Evolutionary conservation across 1,140 invertebrate genomes (phyloP).

Genomic region (Saccostrea cuccullata): DNA sequence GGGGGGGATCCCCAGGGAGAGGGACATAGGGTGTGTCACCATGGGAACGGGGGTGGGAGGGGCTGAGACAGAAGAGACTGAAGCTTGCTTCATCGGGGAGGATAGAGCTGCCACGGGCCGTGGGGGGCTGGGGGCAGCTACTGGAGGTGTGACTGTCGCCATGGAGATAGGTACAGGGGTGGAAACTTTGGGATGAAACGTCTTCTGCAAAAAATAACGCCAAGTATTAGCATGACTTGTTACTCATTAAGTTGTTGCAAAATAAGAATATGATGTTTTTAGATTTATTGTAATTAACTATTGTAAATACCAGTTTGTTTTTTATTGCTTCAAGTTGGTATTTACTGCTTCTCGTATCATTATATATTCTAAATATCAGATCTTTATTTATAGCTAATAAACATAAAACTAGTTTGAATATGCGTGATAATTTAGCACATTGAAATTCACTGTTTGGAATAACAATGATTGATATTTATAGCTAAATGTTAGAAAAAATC

Average conservation of each 20-base stretch:
- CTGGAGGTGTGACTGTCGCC: slow-evolving; percentile 39
- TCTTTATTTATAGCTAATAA: too few relatives aligned
- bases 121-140: slow-evolving; percentile 45
- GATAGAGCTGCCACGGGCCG: slow-evolving; percentile 47
- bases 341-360: too few relatives aligned
- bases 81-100: slow-evolving; percentile 56
- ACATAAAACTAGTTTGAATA: too few relatives aligned
- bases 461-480: too few relatives aligned
- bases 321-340: too few relatives aligned
- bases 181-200: slow-evolving; percentile 34
- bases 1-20: slow-evolving; percentile 59
- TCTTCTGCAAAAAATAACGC: slow-evolving; percentile 32
- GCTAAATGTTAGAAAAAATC: too few relatives aligned
- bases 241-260: neutral
- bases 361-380: too few relatives aligned
- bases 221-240: neutral
- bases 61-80: slow-evolving; percentile 56
- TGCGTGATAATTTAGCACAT: too few relatives aligned
- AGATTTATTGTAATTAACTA: neutral
- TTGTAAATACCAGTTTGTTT: neutral
- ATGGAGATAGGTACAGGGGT: slow-evolving; percentile 37
- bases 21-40: slow-evolving; percentile 46
- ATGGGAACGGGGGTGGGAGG: slow-evolving; percentile 51
- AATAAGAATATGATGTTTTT: neutral
- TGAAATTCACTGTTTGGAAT: too few relatives aligned